Base-by-base conservation (phyloP, 2,797 vertebrate genomes). In the Eulemur mongoz region DNA sequence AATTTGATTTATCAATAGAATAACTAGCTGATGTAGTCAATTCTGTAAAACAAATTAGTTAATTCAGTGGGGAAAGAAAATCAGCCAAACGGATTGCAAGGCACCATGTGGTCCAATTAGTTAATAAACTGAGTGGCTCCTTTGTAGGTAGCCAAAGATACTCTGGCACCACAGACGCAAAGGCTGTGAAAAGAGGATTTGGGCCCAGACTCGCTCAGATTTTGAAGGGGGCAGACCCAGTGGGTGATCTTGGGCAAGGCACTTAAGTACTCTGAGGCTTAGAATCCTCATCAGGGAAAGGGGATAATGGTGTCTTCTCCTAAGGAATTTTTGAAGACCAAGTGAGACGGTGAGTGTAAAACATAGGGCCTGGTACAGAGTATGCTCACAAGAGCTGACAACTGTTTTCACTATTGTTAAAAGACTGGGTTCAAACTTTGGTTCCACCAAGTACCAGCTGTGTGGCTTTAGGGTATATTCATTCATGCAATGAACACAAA, bases 31-130 rank as follows among this genome's bases (percentile, higher is more conserved):
- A 81, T 89, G 43, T 96, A 65, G 70, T 96, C 57, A 87, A 23
- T 88, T 94, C 43, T 88, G 27, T 93, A 87, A 94, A 93, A 90
- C 22, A 72, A 96, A 96, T 94, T 84, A 93, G 70, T 83, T n/a
- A 81, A 50, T 84, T 97, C 54, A 81, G 10, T 25, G n/a, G 45
- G 30, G 32, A 25, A 43, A 78, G 48, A 92, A 94, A 87, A 96
- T 67, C 48, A 85, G 48, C 45, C 65, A 84, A 94, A 95, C 0
- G 7, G 35, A 90, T 91, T 93, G 7, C 54, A 89, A 84, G 40
- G 67, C 52, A 94, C 43, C 20, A 50, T 48, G 57, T n/a, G 32
- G 30, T 32, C 72, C 83, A 92, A 65, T 84, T 70, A 92, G 69
- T 95, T 79, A 92, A 93, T 93, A 86, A 93, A 91, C 13, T 25